Conservation (phyloP, 2,888 invertebrate genomes). For the Trichogramma dendrolimi region DNA sequence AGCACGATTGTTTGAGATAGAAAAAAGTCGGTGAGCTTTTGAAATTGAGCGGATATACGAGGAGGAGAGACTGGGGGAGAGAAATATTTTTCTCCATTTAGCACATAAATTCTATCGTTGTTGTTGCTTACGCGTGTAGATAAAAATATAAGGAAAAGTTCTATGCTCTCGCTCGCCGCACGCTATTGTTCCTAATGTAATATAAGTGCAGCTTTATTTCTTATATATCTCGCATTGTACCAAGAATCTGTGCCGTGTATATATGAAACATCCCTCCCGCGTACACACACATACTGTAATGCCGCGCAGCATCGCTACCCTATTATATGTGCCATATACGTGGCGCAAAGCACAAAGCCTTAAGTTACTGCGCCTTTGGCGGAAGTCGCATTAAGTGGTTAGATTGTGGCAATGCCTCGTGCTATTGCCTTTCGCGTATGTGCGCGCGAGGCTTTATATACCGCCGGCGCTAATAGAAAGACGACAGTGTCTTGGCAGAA, state of each 20-base stretch:
- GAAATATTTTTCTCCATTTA: conserved; percentile 52
- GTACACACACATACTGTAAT: conserved; percentile 17
- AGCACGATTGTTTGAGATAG: neutral
- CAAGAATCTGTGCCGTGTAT: neutral
- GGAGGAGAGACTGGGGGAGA: conserved; percentile 32
- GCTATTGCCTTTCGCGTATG: neutral
- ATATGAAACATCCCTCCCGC: conserved; percentile 13
- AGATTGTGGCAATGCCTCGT: conserved; percentile 44
- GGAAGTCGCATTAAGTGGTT: conserved; percentile 52
- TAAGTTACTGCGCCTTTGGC: conserved; percentile 46
- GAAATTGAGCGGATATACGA: neutral
- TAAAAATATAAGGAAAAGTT: no score
- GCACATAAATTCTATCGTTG: conserved; percentile 45
- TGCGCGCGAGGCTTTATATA: no score
- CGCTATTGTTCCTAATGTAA: no score
- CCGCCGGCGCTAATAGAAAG: no score
- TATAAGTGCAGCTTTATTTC: no score
- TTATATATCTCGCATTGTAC: no score
- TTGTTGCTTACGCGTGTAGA: conserved; percentile 8
- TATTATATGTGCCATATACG: no score
- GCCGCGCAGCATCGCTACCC: conserved; percentile 21
- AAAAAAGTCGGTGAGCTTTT: conserved; percentile 33
- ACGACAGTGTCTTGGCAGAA: no score
- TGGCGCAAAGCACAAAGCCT: conserved; percentile 49
- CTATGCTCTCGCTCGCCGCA: no score